A percentile compares a stretch with the other conserved stretches of the same genome.
These are phyloP conservation scores for Dreissena rostriformis DNA, from an alignment of 1,140 invertebrate species.

Conservation along the genomic window DNA sequence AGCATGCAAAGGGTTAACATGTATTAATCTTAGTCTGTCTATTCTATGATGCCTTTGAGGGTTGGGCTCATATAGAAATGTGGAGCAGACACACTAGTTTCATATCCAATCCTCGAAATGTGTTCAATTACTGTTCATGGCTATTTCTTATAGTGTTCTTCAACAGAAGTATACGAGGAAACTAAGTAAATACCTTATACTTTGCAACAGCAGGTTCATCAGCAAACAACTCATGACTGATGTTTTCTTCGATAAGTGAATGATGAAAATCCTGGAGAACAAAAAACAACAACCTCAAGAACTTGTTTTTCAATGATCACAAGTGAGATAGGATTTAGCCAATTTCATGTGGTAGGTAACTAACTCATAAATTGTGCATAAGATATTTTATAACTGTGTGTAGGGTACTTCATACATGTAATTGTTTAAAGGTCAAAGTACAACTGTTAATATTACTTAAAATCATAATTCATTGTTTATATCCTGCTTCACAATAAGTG, in stretches of 20 bases:
- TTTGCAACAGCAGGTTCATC: constrained; percentile 67
- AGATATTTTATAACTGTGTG: no score
- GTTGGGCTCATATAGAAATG: neutral
- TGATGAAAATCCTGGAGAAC: constrained; percentile 59
- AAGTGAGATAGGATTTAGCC: neutral
- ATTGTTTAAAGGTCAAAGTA: neutral
- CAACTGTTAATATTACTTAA: neutral
- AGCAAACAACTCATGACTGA: constrained; percentile 66
- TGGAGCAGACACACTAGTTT: neutral
- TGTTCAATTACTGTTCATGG: no score
- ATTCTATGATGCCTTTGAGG: no score
- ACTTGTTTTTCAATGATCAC: neutral
- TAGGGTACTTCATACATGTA: neutral
- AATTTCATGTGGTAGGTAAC: neutral
- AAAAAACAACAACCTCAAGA: constrained; percentile 15
- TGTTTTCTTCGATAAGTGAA: constrained; percentile 65
- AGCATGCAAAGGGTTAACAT: no score
- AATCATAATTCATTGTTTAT: neutral
- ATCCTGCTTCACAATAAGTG: neutral
- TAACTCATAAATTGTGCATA: no score
- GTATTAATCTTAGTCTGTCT: neutral
- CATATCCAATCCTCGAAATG: no score
- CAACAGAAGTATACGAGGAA: no score
- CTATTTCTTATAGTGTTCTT: no score
- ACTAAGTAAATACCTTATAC: constrained; percentile 69